Conservation (phyloP, 2,888 invertebrate genomes). For the Chouioia cunea region DNA sequence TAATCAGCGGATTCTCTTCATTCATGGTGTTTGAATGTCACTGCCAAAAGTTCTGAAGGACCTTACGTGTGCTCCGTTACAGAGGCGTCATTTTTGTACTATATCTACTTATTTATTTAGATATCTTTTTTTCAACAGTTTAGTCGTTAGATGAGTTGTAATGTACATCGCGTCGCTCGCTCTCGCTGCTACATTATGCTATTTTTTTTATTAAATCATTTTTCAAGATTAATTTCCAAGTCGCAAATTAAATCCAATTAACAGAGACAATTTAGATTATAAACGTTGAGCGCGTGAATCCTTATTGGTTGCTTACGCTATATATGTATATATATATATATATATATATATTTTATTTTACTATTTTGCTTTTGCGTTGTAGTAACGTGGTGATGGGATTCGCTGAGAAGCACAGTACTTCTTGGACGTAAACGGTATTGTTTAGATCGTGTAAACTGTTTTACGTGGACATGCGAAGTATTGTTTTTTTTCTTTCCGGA, state of each 20-base stretch:
- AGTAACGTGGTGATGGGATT: neutral
- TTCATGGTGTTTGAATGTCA: constrained; percentile 65
- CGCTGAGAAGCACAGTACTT: constrained; percentile 6
- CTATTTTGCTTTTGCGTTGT: neutral
- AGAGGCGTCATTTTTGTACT: constrained; percentile 41
- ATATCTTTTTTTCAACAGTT: constrained; percentile 29
- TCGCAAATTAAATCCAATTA: no score
- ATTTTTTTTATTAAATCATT: neutral
- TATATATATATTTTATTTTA: neutral
- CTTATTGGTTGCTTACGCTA: no score
- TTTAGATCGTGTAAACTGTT: neutral
- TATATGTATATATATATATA: neutral
- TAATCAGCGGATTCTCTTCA: constrained; percentile 59
- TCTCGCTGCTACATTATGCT: constrained; percentile 10
- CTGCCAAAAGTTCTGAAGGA: constrained; percentile 65
- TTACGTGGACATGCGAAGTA: neutral
- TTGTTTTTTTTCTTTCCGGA: constrained; percentile 15
- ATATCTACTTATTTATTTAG: constrained; percentile 37
- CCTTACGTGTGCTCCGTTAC: constrained; percentile 36
- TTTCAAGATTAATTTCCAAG: no score
- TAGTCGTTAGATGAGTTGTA: constrained; percentile 32
- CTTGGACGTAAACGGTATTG: constrained; percentile 21
- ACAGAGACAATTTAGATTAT: no score
- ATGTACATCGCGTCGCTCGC: constrained; percentile 40
- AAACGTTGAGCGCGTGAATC: no score